Base-by-base conservation (phyloP, 2,888 invertebrate genomes). In the Caenorhabditis afra region DNA sequence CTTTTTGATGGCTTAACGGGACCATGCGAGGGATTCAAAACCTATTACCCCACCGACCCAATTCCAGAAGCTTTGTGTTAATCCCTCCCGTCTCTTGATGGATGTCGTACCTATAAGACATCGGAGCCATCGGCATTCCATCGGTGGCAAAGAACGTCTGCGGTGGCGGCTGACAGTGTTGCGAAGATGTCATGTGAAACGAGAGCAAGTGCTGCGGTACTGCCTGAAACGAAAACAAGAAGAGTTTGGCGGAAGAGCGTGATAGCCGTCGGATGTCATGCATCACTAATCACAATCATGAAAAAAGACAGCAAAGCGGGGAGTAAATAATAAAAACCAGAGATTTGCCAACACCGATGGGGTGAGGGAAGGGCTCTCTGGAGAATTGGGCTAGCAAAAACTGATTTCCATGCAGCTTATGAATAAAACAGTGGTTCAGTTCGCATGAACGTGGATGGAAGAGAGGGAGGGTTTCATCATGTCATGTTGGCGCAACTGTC, bases 131-230 rank as follows among this genome's bases (percentile, higher is more conserved):
- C 64, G 16, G 59, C 5, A 58, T 66, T 29, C 55, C 59, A 18
- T 73, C 73, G 22, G 18, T 64, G 39, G 64, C 52, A 22, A 73
- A 73, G 41, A 58, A 73, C 49, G 47, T 50, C 49, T 62, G 66
- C 23, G 61, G 75, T 49, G 49, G 58, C 37, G 49, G 58, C 37
- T 53, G 71, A 37, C 45, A 66, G 12, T 68, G 77, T 23, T 77
- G 77, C 3, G 78, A 65, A 5, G 78, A 59, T 39, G 78, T 55
- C 76, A 76, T 76, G 18, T 68, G 64, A 37, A 44, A 66, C 35
- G 66, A 53, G 35, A 76, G 41, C 35, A 68, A 50, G 44, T 76
- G 62, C 52, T 76, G 62, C 14, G 67, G 76, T 20, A 76, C 62
- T 57, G 67, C 76, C 76, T 76, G 76, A 49, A 76, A 75, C 8